Percentiles rank a stretch among this genome's conserved stretches.
These are phyloP conservation scores for Lepidonotus clava DNA, from an alignment of 2,888 invertebrate species.

Conservation along the genomic window DNA sequence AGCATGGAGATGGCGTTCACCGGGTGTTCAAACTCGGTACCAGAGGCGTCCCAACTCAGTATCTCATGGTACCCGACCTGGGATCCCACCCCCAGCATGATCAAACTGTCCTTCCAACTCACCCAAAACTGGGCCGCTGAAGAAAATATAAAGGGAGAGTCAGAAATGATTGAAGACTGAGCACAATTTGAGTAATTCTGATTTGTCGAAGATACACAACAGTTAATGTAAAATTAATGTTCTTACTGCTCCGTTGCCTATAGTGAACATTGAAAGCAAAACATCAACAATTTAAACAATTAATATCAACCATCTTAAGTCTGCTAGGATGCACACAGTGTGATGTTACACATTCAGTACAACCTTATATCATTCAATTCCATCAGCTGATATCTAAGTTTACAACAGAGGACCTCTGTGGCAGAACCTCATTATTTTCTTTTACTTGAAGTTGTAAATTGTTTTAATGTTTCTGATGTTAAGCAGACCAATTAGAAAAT, in stretches of 20 bases:
- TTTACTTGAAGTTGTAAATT: no score
- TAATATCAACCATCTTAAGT: no score
- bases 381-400: no score
- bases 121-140: conserved; percentile 7
- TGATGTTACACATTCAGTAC: no score
- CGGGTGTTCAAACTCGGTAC: background rate
- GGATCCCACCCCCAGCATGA: background rate
- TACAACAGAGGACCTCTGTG: no score
- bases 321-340: no score
- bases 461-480: no score
- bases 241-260: no score
- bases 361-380: no score
- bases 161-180: background rate
- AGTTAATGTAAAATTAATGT: background rate
- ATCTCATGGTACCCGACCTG: background rate
- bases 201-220: background rate
- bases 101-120: background rate
- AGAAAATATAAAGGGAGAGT: background rate
- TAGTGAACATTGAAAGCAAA: background rate
- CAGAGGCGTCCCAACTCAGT: background rate
- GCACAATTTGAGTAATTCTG: no score
- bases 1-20: background rate
- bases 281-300: background rate
- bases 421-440: no score
- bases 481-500: no score